phyloP scores from a whole-genome alignment of 2,113 vertebrate species.

The Copsychus sechellarum region DNA sequence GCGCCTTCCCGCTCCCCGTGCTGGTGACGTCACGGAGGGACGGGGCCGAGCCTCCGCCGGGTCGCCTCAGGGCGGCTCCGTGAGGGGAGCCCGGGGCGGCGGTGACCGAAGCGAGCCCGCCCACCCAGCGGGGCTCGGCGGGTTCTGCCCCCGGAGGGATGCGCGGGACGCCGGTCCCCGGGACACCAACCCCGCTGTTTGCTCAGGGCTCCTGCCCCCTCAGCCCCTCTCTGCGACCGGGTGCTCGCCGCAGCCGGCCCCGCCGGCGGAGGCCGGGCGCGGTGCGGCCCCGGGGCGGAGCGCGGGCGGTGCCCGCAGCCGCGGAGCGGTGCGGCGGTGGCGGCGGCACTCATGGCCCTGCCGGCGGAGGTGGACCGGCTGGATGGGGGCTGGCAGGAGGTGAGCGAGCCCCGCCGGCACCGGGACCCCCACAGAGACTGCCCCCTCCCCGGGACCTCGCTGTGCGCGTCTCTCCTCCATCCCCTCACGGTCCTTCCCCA shows the following conservation, averaged over 20 bases:
- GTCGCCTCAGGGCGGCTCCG: not conserved
- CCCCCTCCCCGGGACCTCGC: not conserved
- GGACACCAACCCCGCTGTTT: not conserved
- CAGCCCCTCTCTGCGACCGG: too few relatives aligned
- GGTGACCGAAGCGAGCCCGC: fast-evolving
- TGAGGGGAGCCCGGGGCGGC: not conserved
- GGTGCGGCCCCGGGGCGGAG: constrained; percentile 1
- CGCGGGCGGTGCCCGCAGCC: not conserved
- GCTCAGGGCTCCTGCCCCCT: not conserved
- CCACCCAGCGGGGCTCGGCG: too few relatives aligned
- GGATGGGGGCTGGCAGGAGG: constrained; percentile 44
- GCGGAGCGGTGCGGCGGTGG: not conserved
- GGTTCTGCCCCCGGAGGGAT: not conserved
- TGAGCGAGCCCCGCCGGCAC: not conserved
- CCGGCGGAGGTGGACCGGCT: not conserved
- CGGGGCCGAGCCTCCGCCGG: not conserved
- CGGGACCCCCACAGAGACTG: not conserved
- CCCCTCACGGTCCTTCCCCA: not conserved
- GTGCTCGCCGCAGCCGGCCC: not conserved
- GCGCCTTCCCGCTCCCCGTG: not conserved
- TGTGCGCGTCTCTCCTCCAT: not conserved
- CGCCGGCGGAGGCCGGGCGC: not conserved
- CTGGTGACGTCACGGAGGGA: not conserved
- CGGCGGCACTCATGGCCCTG: not conserved
- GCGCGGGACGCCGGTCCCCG: not conserved